A percentile compares a stretch with the other conserved stretches of the same genome.
phyloP scores from a whole-genome alignment of 2,113 vertebrate genomes.

The Calidris pygmaea region DNA sequence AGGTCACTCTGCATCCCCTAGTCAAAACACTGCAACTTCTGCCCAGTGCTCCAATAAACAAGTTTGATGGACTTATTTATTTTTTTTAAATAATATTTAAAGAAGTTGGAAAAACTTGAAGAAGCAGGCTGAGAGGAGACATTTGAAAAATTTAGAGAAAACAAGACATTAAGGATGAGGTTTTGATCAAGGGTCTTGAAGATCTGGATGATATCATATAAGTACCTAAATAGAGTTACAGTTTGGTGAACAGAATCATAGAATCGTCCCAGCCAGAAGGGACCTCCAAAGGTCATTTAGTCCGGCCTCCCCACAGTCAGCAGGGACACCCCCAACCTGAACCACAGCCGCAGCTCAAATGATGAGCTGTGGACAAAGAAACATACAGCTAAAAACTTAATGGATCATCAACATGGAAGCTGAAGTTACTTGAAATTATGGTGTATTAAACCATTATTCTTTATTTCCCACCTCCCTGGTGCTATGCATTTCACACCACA shows the following conservation, averaged over 20 bases:
- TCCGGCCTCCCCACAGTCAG: no score
- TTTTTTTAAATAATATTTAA: not conserved
- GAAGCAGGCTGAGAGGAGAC: not conserved
- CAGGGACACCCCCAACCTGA: not conserved
- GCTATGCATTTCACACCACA: not conserved
- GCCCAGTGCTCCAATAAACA: not conserved
- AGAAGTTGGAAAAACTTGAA: not conserved
- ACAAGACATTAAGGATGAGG: not conserved
- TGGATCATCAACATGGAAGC: not conserved
- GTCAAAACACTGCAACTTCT: not conserved
- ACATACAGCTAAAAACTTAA: not conserved
- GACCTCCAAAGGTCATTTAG: no score
- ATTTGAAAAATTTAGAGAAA: not conserved
- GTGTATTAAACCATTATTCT: not conserved
- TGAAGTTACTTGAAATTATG: not conserved
- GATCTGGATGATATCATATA: not conserved
- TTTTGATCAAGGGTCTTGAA: not conserved
- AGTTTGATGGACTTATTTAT: not conserved
- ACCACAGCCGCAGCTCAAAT: not conserved
- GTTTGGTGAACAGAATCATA: not conserved
- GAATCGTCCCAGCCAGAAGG: no score
- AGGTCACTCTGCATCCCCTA: not conserved
- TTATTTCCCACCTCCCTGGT: not conserved
- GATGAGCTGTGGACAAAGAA: not conserved
- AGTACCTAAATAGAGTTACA: not conserved